Evolutionary conservation across 2,797 vertebrate species (phyloP).

Genomic region (Champsocephalus gunnari): DNA sequence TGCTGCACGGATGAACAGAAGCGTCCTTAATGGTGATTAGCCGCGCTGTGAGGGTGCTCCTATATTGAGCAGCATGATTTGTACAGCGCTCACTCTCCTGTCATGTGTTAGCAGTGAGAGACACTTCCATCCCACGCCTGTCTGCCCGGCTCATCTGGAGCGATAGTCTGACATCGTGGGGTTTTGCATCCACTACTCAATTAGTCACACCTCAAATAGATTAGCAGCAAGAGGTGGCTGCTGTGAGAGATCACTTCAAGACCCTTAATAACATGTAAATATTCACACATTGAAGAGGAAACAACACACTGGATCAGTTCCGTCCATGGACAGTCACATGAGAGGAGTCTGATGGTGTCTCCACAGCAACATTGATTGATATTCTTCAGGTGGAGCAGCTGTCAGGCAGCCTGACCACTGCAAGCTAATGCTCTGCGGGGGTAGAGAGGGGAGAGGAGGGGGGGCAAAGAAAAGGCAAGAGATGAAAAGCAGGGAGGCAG

Average conservation of each 20-base stretch:
- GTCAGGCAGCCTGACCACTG: conserved; percentile 86
- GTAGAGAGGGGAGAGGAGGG: conserved; percentile 42
- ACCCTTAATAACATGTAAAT: conserved; percentile 37
- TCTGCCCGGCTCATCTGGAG: conserved; percentile 69
- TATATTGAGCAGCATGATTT: conserved; percentile 61
- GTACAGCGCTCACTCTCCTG: conserved; percentile 57
- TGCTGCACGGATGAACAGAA: conserved; percentile 24
- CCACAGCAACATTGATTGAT: conserved; percentile 92
- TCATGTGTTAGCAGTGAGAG: conserved; percentile 67
- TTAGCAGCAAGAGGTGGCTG: conserved; percentile 57
- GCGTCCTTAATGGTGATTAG: conserved; percentile 42
- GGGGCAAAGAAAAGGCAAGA: conserved; percentile 48
- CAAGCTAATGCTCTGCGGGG: conserved; percentile 82
- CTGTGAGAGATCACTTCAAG: conserved; percentile 41
- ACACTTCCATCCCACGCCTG: conserved; percentile 74
- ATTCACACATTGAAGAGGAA: conserved; percentile 37
- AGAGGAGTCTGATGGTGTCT: conserved; percentile 81
- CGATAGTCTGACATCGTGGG: conserved; percentile 62
- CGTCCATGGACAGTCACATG: conserved; percentile 1
- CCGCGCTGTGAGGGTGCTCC: conserved; percentile 26
- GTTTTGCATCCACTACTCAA: conserved; percentile 59
- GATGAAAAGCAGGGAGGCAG: conserved; percentile 59
- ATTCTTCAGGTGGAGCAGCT: conserved; percentile 91
- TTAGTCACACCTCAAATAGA: conserved; percentile 74
- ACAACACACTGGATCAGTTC: conserved; percentile 38